Conservation (phyloP, 2,797 vertebrate species). For the Tokudaia tokunoshimensis region DNA sequence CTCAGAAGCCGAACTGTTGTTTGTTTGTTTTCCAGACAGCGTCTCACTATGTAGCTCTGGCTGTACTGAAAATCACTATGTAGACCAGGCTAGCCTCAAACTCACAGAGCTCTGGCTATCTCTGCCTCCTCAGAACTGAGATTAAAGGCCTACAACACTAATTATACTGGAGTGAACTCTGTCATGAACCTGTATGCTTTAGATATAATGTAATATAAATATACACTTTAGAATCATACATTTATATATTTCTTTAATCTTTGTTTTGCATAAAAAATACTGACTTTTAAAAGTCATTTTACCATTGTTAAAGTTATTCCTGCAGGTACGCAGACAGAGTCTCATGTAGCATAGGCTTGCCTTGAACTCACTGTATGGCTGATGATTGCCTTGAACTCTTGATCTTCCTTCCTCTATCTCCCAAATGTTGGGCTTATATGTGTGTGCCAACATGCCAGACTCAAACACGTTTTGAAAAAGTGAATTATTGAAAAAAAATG, state of each 20-base stretch:
- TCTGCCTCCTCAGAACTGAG: background rate
- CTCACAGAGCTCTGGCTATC: background rate
- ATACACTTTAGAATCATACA: background rate
- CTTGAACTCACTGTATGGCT: background rate
- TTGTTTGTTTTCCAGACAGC: background rate
- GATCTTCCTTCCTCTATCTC: background rate
- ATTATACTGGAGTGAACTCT: background rate
- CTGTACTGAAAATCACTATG: background rate
- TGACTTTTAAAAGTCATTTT: background rate
- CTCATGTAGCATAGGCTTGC: background rate
- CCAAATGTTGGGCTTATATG: background rate
- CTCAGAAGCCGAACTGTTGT: background rate
- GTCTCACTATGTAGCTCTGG: background rate
- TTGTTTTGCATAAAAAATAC: background rate
- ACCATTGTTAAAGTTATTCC: background rate
- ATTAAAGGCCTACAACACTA: background rate
- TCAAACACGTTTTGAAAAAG: conserved; percentile 17
- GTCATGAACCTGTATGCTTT: background rate
- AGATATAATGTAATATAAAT: background rate
- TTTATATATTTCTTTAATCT: conserved; percentile 40
- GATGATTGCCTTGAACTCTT: background rate
- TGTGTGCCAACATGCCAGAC: background rate
- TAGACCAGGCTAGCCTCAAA: background rate
- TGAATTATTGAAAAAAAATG: conserved; percentile 37
- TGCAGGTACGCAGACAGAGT: background rate